Evolutionary conservation across 2,797 vertebrate species (phyloP).

Genomic region (Esox masquinongy): DNA sequence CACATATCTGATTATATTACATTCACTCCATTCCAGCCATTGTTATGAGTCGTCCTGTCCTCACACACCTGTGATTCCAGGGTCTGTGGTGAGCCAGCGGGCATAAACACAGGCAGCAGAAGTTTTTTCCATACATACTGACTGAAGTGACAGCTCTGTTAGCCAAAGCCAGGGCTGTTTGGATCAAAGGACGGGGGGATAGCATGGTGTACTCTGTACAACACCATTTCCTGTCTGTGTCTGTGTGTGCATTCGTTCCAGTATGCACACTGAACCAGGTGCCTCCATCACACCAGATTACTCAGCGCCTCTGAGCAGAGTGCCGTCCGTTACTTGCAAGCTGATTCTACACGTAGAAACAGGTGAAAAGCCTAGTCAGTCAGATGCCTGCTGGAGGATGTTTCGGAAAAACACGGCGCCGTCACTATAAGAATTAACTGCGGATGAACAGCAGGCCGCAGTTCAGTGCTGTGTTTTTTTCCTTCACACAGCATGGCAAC

Average conservation of each 20-base stretch:
- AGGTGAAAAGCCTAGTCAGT: no score
- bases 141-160: slow-evolving; percentile 52
- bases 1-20: background rate
- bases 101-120: background rate
- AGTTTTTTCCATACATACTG: background rate
- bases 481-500: background rate
- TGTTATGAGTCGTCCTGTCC: background rate
- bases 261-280: background rate
- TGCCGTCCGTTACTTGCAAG: no score
- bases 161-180: slow-evolving; percentile 53
- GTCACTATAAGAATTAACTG: no score
- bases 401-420: no score
- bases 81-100: background rate
- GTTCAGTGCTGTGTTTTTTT: background rate
- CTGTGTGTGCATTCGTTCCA: background rate
- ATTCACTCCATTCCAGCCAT: background rate
- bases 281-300: background rate
- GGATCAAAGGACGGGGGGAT: slow-evolving; percentile 44
- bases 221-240: background rate
- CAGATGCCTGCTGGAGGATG: no score
- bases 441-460: no score
- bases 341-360: no score
- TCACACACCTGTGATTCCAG: background rate
- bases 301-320: no score
- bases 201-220: slow-evolving; percentile 15